These are phyloP conservation scores for Astreopora myriophthalma DNA, from an alignment of 64 coral and sea anemone genomes.

Conservation along the genomic window DNA sequence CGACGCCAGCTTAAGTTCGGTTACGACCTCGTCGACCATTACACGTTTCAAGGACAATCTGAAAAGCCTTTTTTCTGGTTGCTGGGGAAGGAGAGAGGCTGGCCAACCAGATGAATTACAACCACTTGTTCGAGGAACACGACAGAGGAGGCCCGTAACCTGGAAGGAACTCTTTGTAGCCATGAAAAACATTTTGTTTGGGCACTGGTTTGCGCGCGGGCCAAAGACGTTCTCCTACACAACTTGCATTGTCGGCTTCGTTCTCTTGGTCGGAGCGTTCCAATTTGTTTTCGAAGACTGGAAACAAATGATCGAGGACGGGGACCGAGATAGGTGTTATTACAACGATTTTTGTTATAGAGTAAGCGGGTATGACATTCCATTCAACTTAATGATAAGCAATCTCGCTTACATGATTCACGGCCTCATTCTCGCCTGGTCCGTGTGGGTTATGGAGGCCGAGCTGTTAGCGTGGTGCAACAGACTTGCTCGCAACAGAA, in stretches of 20 bases:
- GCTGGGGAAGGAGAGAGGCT: background rate
- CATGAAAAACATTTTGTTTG: conserved; percentile 23
- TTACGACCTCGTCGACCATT: too few species aligned
- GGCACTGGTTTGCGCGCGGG: conserved; percentile 60
- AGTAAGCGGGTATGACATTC: conserved; percentile 51
- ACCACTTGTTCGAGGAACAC: background rate
- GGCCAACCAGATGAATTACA: conserved; percentile 1
- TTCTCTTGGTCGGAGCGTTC: conserved; percentile 64
- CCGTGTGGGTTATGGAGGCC: conserved; percentile 76
- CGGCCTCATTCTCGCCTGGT: conserved; percentile 72
- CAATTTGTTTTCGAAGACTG: conserved; percentile 67
- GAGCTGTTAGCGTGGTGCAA: conserved; percentile 46
- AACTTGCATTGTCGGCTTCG: conserved; percentile 70
- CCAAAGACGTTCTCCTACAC: conserved; percentile 67
- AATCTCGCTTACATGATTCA: conserved; percentile 81
- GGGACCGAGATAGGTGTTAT: conserved; percentile 45
- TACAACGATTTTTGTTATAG: conserved; percentile 78
- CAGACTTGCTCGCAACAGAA: background rate
- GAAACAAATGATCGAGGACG: conserved; percentile 2
- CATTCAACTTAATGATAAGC: conserved; percentile 90
- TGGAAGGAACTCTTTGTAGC: background rate
- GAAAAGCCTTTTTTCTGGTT: conserved; percentile 20
- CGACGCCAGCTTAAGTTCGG: background rate
- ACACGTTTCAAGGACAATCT: background rate
- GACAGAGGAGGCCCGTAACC: background rate